phyloP scores from a whole-genome alignment of 2,888 invertebrate species.

The Elysia crispata region DNA sequence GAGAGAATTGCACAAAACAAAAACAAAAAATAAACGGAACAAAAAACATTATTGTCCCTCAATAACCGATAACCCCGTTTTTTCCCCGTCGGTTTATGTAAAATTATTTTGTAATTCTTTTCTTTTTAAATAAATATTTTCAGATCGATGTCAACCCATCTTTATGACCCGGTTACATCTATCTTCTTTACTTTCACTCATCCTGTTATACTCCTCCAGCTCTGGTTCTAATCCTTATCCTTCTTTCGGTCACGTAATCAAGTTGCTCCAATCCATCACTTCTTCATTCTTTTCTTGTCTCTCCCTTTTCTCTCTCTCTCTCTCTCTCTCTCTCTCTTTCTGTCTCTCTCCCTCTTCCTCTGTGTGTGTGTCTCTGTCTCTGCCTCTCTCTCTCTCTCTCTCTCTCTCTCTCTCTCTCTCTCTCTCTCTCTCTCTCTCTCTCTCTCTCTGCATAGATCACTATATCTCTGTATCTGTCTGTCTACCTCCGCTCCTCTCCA shows the following conservation, averaged over 20 bases:
- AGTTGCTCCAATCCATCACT: not conserved
- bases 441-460: no score
- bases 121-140: not conserved
- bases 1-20: no score
- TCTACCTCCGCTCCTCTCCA: no score
- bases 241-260: no score
- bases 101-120: not conserved
- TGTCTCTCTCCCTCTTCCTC: not conserved
- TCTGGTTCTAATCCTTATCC: no score
- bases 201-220: no score
- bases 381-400: conserved; percentile 5
- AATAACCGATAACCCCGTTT: not conserved
- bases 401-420: conserved; percentile 15
- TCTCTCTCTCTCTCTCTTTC: not conserved
- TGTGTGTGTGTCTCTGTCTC: not conserved
- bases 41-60: not conserved
- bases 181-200: no score
- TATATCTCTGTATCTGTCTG: no score
- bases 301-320: not conserved
- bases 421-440: conserved; percentile 15
- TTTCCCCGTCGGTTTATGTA: no score
- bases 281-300: conserved; percentile 15
- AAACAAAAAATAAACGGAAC: no score
- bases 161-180: no score
- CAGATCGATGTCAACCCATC: no score